Conservation (phyloP, 2,888 invertebrate genomes). For the Operophtera brumata region DNA sequence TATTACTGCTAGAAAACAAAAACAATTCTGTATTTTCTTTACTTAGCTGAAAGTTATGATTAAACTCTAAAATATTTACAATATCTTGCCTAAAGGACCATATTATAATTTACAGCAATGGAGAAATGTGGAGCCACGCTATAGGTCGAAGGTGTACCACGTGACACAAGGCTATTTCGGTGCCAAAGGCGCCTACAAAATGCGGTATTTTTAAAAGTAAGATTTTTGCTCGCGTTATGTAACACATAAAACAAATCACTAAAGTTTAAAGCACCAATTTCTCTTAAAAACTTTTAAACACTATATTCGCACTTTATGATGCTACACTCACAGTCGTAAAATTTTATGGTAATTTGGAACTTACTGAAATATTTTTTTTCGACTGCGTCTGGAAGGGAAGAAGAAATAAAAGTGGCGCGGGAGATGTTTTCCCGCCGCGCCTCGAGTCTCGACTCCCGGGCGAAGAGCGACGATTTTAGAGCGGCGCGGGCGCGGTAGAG, state of each 20-base stretch:
- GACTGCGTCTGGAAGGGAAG: constrained; percentile 81
- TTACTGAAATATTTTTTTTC: constrained; percentile 74
- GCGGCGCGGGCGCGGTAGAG: constrained; percentile 83
- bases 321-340: constrained; percentile 61
- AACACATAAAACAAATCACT: constrained; percentile 77
- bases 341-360: constrained; percentile 61
- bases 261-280: constrained; percentile 60
- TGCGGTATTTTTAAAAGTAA: constrained; percentile 81
- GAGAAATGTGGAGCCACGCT: constrained; percentile 76
- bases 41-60: background rate
- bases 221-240: constrained; percentile 70
- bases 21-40: constrained; percentile 8
- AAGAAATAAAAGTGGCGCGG: constrained; percentile 81
- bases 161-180: constrained; percentile 77
- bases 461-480: constrained; percentile 81
- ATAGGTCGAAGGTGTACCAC: constrained; percentile 76
- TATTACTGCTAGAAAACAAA: background rate
- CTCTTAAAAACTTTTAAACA: constrained; percentile 53
- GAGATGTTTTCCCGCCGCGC: constrained; percentile 81
- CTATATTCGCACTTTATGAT: constrained; percentile 56
- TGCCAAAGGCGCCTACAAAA: constrained; percentile 75
- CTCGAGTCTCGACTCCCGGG: constrained; percentile 81
- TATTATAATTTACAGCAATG: constrained; percentile 50
- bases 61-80: background rate
- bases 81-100: constrained; percentile 21